These are phyloP conservation scores for Prietella phreatophila DNA, from an alignment of 2,113 vertebrate species.

Conservation along the genomic window DNA sequence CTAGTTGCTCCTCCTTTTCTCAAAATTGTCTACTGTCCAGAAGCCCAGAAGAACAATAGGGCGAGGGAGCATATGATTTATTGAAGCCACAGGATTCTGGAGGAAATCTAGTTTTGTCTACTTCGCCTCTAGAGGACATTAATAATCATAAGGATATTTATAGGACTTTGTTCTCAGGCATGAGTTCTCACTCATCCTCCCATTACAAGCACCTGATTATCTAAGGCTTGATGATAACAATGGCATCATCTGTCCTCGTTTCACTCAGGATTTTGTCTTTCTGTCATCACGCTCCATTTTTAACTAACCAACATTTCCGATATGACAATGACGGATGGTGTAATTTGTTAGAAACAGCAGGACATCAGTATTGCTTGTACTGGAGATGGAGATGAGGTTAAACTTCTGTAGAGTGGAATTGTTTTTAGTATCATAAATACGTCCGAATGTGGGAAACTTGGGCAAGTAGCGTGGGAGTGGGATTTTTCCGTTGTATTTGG, in stretches of 20 bases:
- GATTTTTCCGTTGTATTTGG: neutral
- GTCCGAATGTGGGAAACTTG: neutral
- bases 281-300: neutral
- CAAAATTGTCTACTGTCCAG: neutral
- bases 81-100: conserved; percentile 2
- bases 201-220: conserved; percentile 1
- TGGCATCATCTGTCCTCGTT: neutral
- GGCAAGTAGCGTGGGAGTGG: neutral
- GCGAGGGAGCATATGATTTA: conserved; percentile 8
- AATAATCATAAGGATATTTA: conserved; percentile 31
- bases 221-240: neutral
- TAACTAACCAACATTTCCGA: conserved; percentile 17
- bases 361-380: neutral
- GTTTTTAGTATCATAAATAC: neutral
- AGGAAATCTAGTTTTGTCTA: conserved; percentile 6
- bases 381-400: neutral
- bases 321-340: conserved; percentile 22
- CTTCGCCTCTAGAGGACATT: conserved; percentile 17
- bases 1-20: neutral
- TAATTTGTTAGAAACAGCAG: neutral
- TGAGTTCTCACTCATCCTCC: neutral
- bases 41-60: neutral
- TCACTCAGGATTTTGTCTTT: neutral
- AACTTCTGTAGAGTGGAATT: neutral
- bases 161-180: neutral